Conservation (phyloP, 2,113 vertebrate species). For the Thinocorus orbignyianus region DNA sequence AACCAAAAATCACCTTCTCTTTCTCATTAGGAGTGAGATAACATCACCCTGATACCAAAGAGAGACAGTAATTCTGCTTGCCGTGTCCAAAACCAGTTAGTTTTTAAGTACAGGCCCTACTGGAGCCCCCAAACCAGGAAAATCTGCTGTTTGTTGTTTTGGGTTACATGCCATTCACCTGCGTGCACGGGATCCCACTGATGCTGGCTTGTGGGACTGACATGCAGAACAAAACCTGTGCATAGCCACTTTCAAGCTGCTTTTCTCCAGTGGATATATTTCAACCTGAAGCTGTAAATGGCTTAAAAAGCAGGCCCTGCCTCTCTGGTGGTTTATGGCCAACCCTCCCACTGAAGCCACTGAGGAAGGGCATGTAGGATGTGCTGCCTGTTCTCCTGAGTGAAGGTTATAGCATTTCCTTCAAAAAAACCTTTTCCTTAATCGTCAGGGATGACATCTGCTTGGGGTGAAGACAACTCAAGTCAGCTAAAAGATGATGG, state of each 20-base stretch:
- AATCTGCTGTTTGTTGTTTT: neutral
- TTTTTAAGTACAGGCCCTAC: neutral
- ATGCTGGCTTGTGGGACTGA: neutral
- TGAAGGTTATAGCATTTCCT: neutral
- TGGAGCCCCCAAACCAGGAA: neutral
- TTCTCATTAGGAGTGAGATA: neutral
- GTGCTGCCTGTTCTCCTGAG: neutral
- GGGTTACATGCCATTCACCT: neutral
- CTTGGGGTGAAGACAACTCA: neutral
- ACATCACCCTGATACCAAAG: neutral
- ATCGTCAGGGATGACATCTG: neutral
- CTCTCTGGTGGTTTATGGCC: neutral
- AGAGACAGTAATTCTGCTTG: neutral
- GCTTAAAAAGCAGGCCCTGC: neutral
- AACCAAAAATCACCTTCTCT: neutral
- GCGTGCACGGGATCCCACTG: neutral
- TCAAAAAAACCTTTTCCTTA: neutral
- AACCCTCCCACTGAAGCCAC: neutral
- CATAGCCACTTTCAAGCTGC: neutral
- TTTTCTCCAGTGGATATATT: neutral
- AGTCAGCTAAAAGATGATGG: neutral
- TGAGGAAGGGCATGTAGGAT: neutral
- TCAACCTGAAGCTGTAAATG: neutral
- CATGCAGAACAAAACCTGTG: rapidly evolving
- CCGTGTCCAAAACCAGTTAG: neutral